A percentile compares a stretch with the other conserved stretches of the same genome.
These are phyloP conservation scores for Aphelenchoides fujianensis DNA, from an alignment of 1,140 invertebrate genomes.

Conservation along the genomic window DNA sequence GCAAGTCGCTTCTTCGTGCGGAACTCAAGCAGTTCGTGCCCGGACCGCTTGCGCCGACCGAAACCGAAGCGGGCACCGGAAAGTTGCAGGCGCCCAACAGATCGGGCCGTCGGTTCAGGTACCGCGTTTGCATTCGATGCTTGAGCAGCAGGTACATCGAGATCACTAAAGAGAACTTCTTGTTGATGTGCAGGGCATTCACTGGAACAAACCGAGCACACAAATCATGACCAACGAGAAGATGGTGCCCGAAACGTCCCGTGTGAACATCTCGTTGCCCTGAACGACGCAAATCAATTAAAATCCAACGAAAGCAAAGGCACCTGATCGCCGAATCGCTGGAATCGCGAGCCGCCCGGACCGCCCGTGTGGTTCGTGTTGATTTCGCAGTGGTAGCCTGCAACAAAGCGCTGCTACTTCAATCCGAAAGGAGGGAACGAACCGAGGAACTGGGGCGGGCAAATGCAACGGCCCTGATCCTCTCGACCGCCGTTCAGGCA, in stretches of 20 bases:
- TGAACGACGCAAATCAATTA: too few species aligned
- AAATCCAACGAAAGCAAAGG: too few species aligned
- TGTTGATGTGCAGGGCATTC: neutral
- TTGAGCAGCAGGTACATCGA: slow-evolving; percentile 61
- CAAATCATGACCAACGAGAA: slow-evolving; percentile 60
- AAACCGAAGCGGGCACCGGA: slow-evolving; percentile 17
- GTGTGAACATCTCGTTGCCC: slow-evolving; percentile 54
- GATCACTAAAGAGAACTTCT: slow-evolving; percentile 45
- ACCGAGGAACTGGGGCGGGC: slow-evolving; percentile 54
- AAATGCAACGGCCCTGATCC: slow-evolving; percentile 50
- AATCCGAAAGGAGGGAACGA: slow-evolving; percentile 55
- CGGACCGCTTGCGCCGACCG: neutral
- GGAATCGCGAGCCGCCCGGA: slow-evolving; percentile 47
- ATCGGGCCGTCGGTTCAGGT: slow-evolving; percentile 46
- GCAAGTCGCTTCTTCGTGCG: slow-evolving; percentile 43
- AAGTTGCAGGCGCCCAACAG: slow-evolving; percentile 49
- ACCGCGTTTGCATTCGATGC: slow-evolving; percentile 58
- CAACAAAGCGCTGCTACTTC: neutral
- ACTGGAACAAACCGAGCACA: slow-evolving; percentile 29
- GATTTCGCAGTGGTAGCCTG: slow-evolving; percentile 50
- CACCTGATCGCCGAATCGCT: slow-evolving; percentile 52
- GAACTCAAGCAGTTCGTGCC: slow-evolving; percentile 26
- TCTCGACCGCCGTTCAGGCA: slow-evolving; percentile 57
- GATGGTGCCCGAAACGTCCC: slow-evolving; percentile 60
- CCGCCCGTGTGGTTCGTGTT: slow-evolving; percentile 52